A percentile compares a stretch with the other conserved stretches of the same genome.
Evolutionary conservation across 2,888 invertebrate species (phyloP).

Genomic region (Perizoma flavofasciatum): DNA sequence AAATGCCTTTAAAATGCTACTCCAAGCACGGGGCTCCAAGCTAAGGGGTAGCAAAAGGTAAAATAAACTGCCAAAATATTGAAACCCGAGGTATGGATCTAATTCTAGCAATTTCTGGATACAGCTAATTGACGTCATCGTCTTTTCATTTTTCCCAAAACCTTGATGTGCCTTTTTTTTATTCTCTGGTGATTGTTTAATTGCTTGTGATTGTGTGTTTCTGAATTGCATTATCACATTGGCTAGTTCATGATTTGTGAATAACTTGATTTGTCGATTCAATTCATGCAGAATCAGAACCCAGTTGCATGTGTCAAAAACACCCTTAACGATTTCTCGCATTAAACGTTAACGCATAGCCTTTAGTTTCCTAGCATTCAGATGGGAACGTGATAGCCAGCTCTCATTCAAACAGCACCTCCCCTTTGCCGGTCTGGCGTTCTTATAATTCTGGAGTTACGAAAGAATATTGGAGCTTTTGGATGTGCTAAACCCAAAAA

Average conservation of each 20-base stretch:
- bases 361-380: not conserved
- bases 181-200: too few species aligned
- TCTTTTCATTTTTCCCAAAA: too few species aligned
- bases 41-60: too few species aligned
- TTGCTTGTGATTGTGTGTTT: too few species aligned
- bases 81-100: too few species aligned
- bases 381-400: not conserved
- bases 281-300: not conserved
- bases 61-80: too few species aligned
- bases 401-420: not conserved
- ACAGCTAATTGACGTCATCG: too few species aligned
- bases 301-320: not conserved
- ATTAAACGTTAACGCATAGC: slow-evolving; percentile 4
- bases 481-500: not conserved
- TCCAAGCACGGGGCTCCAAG: too few species aligned
- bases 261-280: not conserved
- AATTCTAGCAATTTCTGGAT: too few species aligned
- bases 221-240: not conserved
- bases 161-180: too few species aligned
- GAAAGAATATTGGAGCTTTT: not conserved
- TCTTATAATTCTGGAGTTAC: not conserved
- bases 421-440: not conserved
- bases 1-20: too few species aligned
- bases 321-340: slow-evolving; percentile 3
- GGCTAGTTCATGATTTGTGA: too few species aligned